Conservation (phyloP, 2,797 vertebrate genomes). For the Streptopelia turtur region DNA sequence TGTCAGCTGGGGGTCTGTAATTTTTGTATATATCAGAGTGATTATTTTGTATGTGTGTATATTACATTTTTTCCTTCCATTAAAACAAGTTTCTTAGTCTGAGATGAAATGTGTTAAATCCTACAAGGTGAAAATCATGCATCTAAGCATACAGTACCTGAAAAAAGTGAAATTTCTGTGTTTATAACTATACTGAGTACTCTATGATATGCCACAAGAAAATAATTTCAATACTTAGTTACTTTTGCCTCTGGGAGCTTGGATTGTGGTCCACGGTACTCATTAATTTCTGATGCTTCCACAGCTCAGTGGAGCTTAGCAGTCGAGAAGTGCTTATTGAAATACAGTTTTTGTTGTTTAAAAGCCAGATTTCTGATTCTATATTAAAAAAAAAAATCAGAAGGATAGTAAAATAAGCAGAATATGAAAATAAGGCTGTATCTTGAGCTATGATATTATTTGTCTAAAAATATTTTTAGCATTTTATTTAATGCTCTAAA, state of each 20-base stretch:
- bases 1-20: neutral
- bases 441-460: neutral
- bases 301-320: neutral
- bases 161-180: neutral
- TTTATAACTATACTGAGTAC: neutral
- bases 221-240: neutral
- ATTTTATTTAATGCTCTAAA: neutral
- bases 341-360: neutral
- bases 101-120: neutral
- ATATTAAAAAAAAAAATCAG: neutral
- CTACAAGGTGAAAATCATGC: neutral
- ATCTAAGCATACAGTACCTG: neutral
- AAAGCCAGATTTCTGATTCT: neutral
- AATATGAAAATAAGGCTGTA: neutral
- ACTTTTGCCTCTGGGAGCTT: conserved; percentile 7
- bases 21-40: neutral
- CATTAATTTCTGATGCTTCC: conserved; percentile 8
- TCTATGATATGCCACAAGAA: neutral
- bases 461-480: neutral
- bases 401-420: neutral
- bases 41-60: neutral
- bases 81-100: neutral
- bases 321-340: neutral
- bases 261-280: neutral
- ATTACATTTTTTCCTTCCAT: neutral